Evolutionary conservation across 2,113 vertebrate species (phyloP), one percentile per base, ranked within the genome.

Genomic region (Pachycephala philippinensis): DNA sequence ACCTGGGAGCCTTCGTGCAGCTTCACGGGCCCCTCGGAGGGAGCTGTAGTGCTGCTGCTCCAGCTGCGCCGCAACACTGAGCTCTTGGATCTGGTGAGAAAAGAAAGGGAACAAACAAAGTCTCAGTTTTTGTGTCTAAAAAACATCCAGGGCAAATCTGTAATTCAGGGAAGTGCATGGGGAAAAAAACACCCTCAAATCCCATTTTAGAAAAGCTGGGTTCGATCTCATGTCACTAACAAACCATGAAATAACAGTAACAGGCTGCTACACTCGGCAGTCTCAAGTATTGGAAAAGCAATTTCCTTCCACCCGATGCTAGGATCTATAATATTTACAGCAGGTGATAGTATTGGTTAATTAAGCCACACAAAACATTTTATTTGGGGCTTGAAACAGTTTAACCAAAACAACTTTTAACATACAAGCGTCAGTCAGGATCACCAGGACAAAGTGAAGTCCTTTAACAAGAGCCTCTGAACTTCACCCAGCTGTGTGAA

Each of bases 1-100:
- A 99, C 99, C 98, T 99, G 99, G 65, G 98, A 98, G 64, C 99
- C 99, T 80, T 99, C 98, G 0, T 98, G 99, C 53, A 99, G 98
- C 88, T 97, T 98, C 39, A 98, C 98, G 0, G 92, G 85, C 11
- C 94, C 96, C 49, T 98, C 98, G 0, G 45, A 8, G 31, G 78
- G 86, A 5, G 96, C 80, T 1, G 98, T 7, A 0, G 96, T 7
- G 11, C 96, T 94, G 7, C 97, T 95, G 2, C 98, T 96, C 99
- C 99, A 99, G 83, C 99, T 99, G 44, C 98, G 99, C 11, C 98
- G 98, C 72, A 99, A 86, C 50, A 97, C 91, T 0, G 97, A 96
- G 12, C 98, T 98, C 71, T 96, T 98, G 6, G 98, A 98, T 84
- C 99, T 99, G 72, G 9, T 3, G 10, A 11, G 40, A 35, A n/a